Evolutionary conservation across 1,140 invertebrate species (phyloP).

Genomic region (Dinoponera quadriceps): DNA sequence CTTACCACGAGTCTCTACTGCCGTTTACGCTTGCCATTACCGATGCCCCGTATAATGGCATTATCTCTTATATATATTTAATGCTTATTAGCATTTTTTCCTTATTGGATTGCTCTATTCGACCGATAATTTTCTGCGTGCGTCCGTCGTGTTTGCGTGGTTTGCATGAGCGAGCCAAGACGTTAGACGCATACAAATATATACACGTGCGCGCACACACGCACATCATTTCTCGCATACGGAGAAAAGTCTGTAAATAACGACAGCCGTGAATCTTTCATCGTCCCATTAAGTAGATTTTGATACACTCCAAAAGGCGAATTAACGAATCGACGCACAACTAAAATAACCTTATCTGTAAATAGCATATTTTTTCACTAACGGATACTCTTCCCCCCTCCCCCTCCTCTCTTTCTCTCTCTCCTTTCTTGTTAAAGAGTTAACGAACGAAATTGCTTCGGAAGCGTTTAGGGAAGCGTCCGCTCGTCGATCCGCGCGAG

Average conservation of each 20-base stretch:
- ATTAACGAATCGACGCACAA: conserved; percentile 83
- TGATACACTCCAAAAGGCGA: conserved; percentile 78
- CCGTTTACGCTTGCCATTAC: conserved; percentile 60
- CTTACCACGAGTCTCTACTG: conserved; percentile 53
- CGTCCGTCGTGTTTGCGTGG: conserved; percentile 50
- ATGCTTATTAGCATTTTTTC: conserved; percentile 29
- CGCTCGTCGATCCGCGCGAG: conserved; percentile 13
- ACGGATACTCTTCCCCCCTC: conserved; percentile 63
- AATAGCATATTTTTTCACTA: conserved; percentile 85
- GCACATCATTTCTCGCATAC: conserved; percentile 1
- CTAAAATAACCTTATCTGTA: conserved; percentile 82
- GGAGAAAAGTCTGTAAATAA: conserved; percentile 63
- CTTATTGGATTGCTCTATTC: conserved; percentile 50
- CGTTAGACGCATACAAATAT: conserved; percentile 39
- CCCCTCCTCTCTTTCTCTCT: too few relatives aligned
- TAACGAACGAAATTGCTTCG: conserved; percentile 59
- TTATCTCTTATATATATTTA: conserved; percentile 46
- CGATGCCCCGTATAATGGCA: conserved; percentile 14
- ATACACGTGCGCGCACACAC: conserved; percentile 10
- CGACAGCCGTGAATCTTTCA: conserved; percentile 62
- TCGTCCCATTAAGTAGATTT: conserved; percentile 81
- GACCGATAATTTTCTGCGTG: conserved; percentile 14
- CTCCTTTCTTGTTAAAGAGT: conserved; percentile 69
- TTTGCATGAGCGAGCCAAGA: conserved; percentile 13
- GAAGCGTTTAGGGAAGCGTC: conserved; percentile 14